A percentile compares a stretch with the other conserved stretches of the same genome.
Evolutionary conservation across 2,888 invertebrate genomes (phyloP).

Genomic region (Rotaria magnacalcarata): DNA sequence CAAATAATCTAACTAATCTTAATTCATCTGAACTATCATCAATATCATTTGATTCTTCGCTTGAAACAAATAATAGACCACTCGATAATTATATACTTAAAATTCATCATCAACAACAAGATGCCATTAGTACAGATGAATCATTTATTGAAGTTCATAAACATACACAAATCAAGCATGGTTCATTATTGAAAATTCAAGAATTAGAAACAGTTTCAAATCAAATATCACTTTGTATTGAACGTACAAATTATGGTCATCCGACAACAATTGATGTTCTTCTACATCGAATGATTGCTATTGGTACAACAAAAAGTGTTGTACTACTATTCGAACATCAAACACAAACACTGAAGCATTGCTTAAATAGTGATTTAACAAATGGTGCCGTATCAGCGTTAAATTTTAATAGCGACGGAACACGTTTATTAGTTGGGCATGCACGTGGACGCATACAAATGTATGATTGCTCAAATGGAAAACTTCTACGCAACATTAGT

Average conservation of each 20-base stretch:
- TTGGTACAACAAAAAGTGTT: constrained; percentile 88
- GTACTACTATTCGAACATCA: constrained; percentile 76
- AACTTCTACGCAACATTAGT: constrained; percentile 68
- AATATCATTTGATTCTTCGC: constrained; percentile 19
- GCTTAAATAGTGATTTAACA: constrained; percentile 35
- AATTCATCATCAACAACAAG: not conserved
- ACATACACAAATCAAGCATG: constrained; percentile 3
- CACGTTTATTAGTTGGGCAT: constrained; percentile 74
- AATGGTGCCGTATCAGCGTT: constrained; percentile 66
- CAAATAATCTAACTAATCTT: not conserved
- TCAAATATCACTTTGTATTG: constrained; percentile 55
- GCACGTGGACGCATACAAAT: constrained; percentile 79
- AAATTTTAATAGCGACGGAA: constrained; percentile 79
- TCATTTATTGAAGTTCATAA: not conserved
- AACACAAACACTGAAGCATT: constrained; percentile 39
- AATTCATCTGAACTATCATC: constrained; percentile 17
- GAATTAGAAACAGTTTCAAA: constrained; percentile 30
- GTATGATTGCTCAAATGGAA: constrained; percentile 75
- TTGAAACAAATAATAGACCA: not conserved
- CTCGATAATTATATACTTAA: constrained; percentile 18
- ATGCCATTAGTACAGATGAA: not conserved
- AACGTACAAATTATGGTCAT: constrained; percentile 79
- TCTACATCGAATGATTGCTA: constrained; percentile 69
- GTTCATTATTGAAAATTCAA: constrained; percentile 4
- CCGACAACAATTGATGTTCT: constrained; percentile 73